These are phyloP conservation scores for Hydrocynus forskahlii DNA, from an alignment of 2,797 vertebrate species.

Conservation along the genomic window DNA sequence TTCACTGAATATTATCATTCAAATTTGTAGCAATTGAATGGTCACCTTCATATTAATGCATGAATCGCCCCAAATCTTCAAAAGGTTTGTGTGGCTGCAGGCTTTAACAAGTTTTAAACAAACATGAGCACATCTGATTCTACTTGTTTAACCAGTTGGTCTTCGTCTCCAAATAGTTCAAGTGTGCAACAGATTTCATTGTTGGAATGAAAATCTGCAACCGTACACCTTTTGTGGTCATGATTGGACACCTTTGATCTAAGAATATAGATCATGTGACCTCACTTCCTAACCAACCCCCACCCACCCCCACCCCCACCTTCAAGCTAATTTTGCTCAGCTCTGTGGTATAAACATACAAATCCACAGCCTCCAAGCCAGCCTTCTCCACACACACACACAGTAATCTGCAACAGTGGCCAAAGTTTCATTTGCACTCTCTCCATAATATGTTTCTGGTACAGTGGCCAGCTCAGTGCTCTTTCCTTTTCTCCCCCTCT, in stretches of 20 bases:
- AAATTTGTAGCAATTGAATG: no score
- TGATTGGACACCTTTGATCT: background rate
- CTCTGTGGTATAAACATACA: constrained; percentile 7
- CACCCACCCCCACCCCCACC: no score
- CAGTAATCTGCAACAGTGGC: constrained; percentile 49
- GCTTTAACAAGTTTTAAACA: no score
- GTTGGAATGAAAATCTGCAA: no score
- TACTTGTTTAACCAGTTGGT: no score
- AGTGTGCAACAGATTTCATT: no score
- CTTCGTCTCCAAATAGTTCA: no score
- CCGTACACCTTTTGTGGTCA: background rate
- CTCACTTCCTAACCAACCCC: background rate
- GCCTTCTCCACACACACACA: constrained; percentile 51
- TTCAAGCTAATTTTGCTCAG: background rate
- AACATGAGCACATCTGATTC: no score
- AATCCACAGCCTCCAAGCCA: constrained; percentile 11
- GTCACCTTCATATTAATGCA: no score
- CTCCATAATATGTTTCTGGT: constrained; percentile 28
- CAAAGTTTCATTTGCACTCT: constrained; percentile 37
- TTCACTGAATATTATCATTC: no score
- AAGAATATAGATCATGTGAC: background rate
- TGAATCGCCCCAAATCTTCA: no score
- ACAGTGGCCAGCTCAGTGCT: constrained; percentile 77
- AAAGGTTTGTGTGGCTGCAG: no score
- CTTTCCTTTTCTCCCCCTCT: constrained; percentile 68